Evolutionary conservation across 2,797 vertebrate species (phyloP).

Genomic region (Gila robusta): DNA sequence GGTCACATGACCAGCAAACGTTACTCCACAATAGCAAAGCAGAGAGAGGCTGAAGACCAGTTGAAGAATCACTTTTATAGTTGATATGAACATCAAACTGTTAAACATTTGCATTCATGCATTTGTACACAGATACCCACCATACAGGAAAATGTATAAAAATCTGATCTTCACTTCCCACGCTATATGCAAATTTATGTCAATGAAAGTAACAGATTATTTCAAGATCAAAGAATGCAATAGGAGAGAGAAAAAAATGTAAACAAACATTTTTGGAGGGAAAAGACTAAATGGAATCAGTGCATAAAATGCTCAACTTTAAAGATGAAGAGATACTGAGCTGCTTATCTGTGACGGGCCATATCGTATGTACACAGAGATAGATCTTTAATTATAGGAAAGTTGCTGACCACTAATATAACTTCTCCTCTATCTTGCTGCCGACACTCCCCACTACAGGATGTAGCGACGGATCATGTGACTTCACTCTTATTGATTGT

Average conservation of each 20-base stretch:
- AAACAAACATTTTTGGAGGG: no score
- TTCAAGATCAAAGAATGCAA: no score
- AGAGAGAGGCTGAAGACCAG: conserved; percentile 46
- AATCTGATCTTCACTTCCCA: no score
- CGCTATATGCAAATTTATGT: background rate
- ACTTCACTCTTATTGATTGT: background rate
- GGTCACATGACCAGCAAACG: conserved; percentile 74
- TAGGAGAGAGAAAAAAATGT: no score
- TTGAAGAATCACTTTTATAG: background rate
- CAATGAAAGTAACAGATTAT: background rate
- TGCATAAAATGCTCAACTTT: no score
- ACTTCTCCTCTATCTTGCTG: background rate
- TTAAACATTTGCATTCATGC: background rate
- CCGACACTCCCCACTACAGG: no score
- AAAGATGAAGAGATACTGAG: no score
- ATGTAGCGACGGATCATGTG: no score
- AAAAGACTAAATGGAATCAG: no score
- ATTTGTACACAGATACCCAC: background rate
- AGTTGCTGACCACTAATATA: no score
- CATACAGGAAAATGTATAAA: background rate
- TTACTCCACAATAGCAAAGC: conserved; percentile 78
- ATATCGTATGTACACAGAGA: background rate
- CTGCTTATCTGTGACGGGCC: no score
- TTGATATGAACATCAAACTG: background rate
- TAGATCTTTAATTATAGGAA: no score